Conservation (phyloP, 2,113 vertebrate genomes). For the Rhinolophus ferrumequinum region DNA sequence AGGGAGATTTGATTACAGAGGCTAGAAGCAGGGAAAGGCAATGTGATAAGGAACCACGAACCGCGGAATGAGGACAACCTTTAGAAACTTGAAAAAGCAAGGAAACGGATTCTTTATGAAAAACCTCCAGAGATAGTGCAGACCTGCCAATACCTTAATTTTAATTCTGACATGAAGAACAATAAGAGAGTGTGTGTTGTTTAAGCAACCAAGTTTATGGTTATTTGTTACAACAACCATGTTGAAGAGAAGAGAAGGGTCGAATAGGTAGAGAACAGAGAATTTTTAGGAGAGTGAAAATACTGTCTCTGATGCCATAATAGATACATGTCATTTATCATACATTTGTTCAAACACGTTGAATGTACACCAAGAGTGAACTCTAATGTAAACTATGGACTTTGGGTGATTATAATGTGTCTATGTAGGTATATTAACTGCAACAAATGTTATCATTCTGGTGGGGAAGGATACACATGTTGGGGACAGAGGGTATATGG, state of each 20-base stretch:
- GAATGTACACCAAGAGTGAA: background rate
- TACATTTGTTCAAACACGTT: background rate
- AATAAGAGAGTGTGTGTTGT: background rate
- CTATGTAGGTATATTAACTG: background rate
- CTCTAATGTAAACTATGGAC: background rate
- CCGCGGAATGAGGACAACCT: background rate
- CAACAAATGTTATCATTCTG: background rate
- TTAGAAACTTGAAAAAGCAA: background rate
- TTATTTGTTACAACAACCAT: background rate
- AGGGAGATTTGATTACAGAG: background rate
- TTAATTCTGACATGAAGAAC: background rate
- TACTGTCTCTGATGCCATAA: background rate
- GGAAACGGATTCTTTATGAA: background rate
- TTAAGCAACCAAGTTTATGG: background rate
- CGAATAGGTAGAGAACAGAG: background rate
- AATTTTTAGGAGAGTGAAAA: background rate
- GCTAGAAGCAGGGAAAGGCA: background rate
- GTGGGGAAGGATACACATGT: background rate
- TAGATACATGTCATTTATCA: background rate
- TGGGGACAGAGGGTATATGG: background rate
- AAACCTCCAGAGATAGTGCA: fast-evolving
- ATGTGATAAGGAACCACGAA: background rate
- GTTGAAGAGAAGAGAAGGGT: background rate
- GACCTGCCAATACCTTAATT: background rate
- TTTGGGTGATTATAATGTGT: background rate